These are phyloP conservation scores for Psylliodes chrysocephalus DNA, from an alignment of 2,888 invertebrate genomes.

Conservation along the genomic window DNA sequence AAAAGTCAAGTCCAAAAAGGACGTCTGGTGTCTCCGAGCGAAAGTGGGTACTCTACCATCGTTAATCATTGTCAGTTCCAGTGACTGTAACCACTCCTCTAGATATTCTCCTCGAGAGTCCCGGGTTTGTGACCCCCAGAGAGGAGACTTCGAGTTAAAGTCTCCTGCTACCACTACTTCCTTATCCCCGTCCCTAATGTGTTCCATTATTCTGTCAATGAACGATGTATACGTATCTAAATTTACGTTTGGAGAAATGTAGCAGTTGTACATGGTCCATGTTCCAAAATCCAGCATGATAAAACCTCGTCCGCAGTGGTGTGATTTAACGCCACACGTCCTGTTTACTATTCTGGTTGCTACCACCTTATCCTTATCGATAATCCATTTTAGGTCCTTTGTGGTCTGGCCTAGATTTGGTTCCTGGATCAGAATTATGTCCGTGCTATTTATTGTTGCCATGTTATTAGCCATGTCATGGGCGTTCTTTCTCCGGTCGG, in stretches of 20 bases:
- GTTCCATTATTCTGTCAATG: constrained; percentile 5
- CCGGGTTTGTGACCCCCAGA: constrained; percentile 10
- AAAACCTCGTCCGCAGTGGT: background rate
- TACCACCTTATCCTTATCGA: background rate
- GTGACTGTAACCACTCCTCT: constrained; percentile 6
- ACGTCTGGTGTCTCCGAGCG: constrained; percentile 1
- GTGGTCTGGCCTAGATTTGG: background rate
- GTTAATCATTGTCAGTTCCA: background rate
- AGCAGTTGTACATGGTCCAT: constrained; percentile 3
- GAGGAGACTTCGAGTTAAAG: constrained; percentile 23
- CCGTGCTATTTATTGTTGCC: background rate
- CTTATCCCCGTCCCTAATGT: background rate
- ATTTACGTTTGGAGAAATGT: constrained; percentile 13
- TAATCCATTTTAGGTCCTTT: background rate
- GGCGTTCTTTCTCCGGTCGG: background rate
- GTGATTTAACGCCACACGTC: background rate
- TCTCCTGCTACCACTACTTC: constrained; percentile 17
- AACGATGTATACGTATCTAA: background rate
- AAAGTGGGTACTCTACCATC: constrained; percentile 11
- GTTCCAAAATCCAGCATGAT: background rate
- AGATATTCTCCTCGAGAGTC: constrained; percentile 15
- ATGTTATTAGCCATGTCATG: background rate
- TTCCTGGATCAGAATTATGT: background rate
- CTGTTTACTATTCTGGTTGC: background rate
- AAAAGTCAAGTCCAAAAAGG: constrained; percentile 7